Percentiles rank a stretch among this genome's conserved stretches.
Evolutionary conservation across 2,797 vertebrate genomes (phyloP).

Genomic region (Telmatherina bonti): DNA sequence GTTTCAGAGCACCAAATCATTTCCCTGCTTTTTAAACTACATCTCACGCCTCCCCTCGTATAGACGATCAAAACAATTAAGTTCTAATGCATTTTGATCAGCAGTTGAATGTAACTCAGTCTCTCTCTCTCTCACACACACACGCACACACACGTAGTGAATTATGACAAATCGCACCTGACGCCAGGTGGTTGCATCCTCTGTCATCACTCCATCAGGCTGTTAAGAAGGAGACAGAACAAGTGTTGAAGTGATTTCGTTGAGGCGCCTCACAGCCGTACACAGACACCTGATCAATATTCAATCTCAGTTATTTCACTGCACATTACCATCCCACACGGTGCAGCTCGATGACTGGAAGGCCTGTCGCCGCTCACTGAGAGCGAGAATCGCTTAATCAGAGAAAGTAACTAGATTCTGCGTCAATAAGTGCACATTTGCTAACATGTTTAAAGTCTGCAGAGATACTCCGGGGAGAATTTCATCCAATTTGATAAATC

Average conservation of each 20-base stretch:
- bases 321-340: slow-evolving; percentile 58
- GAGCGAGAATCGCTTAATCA: slow-evolving; percentile 64
- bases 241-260: slow-evolving; percentile 66
- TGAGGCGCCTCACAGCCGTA: slow-evolving; percentile 57
- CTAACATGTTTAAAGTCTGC: slow-evolving; percentile 39
- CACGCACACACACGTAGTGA: slow-evolving; percentile 2
- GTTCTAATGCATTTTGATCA: slow-evolving; percentile 31
- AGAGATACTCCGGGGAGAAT: slow-evolving; percentile 26
- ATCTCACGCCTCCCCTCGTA: slow-evolving; percentile 38
- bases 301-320: slow-evolving; percentile 74
- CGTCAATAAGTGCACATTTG: slow-evolving; percentile 49
- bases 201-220: slow-evolving; percentile 63
- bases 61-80: slow-evolving; percentile 51
- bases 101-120: slow-evolving; percentile 27
- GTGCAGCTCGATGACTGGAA: slow-evolving; percentile 49
- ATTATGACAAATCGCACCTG: slow-evolving; percentile 46
- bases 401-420: slow-evolving; percentile 57
- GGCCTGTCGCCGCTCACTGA: slow-evolving; percentile 29
- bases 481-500: slow-evolving; percentile 38
- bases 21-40: slow-evolving; percentile 41
- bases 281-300: slow-evolving; percentile 76
- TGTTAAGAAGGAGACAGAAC: slow-evolving; percentile 56
- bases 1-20: slow-evolving; percentile 50
- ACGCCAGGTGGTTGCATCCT: slow-evolving; percentile 26
- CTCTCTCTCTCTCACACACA: no score